Evolutionary conservation across 2,797 vertebrate genomes (phyloP).

Genomic region (Phataginus tetradactyla): DNA sequence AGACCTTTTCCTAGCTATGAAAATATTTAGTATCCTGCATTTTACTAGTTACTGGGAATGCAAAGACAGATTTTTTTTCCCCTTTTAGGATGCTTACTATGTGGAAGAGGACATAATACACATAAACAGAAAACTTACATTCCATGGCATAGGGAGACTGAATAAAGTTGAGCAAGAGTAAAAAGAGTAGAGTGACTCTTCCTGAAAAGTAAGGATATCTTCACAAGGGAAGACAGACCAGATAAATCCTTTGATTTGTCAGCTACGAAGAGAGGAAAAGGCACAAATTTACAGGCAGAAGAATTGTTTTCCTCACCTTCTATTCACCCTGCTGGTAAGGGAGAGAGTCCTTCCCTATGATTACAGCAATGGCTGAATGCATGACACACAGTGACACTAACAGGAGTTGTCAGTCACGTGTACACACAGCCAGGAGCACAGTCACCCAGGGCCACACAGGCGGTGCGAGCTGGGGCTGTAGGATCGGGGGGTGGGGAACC

Average conservation of each 20-base stretch:
- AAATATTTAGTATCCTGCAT: too few species aligned
- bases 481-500: neutral
- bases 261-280: neutral
- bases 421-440: neutral
- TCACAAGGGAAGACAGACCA: neutral
- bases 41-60: neutral
- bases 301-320: neutral
- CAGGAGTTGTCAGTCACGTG: neutral
- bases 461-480: too few species aligned
- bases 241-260: neutral
- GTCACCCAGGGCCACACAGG: neutral
- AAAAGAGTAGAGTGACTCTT: neutral
- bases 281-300: neutral
- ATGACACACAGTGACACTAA: neutral
- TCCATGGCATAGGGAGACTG: neutral
- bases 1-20: neutral
- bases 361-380: neutral
- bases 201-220: neutral
- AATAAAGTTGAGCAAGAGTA: neutral
- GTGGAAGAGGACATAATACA: neutral
- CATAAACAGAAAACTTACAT: neutral
- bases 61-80: neutral
- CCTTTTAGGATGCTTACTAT: neutral
- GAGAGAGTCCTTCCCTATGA: neutral
- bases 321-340: neutral